phyloP scores from a whole-genome alignment of 2,888 invertebrate genomes.

The Mythimna albipuncta region DNA sequence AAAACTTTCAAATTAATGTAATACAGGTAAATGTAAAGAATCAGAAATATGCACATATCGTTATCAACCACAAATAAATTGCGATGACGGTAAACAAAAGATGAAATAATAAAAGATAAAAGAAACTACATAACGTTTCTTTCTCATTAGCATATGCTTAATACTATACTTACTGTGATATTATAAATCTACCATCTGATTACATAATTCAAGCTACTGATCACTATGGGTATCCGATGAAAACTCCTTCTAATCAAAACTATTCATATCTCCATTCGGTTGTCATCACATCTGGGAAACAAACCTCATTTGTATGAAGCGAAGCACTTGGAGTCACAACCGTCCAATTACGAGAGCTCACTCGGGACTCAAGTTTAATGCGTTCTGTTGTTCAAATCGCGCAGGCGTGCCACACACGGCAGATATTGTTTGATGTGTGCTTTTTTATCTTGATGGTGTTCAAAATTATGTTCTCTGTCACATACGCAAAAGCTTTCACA shows the following conservation, averaged over 20 bases:
- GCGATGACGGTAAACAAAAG: too few species aligned
- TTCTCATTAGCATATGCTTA: too few species aligned
- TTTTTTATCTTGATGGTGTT: too few species aligned
- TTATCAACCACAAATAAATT: too few species aligned
- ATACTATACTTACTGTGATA: background rate
- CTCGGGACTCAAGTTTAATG: conserved; percentile 32
- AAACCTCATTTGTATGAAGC: conserved; percentile 7
- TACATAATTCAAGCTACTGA: background rate
- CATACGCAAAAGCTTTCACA: too few species aligned
- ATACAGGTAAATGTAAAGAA: too few species aligned
- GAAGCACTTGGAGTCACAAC: conserved; percentile 15
- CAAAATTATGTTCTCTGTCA: too few species aligned
- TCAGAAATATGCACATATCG: too few species aligned
- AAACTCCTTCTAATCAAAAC: background rate
- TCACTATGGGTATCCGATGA: background rate
- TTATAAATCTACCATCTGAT: background rate
- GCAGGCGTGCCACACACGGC: background rate
- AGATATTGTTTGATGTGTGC: background rate
- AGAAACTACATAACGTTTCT: too few species aligned
- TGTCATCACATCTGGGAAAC: conserved; percentile 1
- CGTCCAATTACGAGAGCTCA: conserved; percentile 25
- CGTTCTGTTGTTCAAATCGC: conserved; percentile 23
- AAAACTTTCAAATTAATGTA: too few species aligned
- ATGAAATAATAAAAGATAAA: too few species aligned
- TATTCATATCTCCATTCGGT: background rate